Conservation (phyloP, 2,113 vertebrate species). For the Pluvianellus socialis region DNA sequence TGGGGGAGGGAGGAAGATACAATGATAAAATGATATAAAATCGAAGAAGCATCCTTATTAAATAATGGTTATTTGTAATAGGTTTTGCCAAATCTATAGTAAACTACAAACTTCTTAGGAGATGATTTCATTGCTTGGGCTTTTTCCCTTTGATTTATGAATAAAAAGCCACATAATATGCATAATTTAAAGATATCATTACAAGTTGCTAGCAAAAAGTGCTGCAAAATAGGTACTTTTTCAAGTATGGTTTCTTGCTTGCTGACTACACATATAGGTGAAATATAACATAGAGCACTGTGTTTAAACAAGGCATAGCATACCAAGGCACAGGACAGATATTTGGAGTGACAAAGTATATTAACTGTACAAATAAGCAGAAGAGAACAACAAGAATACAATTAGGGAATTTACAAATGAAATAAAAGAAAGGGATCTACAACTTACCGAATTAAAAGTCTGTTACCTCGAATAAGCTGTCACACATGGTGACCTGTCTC, state of each 20-base stretch:
- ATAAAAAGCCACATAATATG: not conserved
- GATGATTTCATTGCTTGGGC: not conserved
- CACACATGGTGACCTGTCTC: not conserved
- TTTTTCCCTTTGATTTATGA: not conserved
- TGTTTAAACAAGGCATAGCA: not conserved
- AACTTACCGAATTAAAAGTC: not conserved
- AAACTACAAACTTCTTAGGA: not conserved
- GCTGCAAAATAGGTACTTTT: accelerated
- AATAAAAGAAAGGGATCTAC: not conserved
- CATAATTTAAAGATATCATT: not conserved
- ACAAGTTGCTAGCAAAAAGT: not conserved
- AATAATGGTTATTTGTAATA: not conserved
- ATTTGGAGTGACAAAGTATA: not conserved
- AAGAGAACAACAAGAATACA: not conserved
- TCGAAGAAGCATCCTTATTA: not conserved
- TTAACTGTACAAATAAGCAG: not conserved
- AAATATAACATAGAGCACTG: not conserved
- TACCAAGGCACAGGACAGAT: not conserved
- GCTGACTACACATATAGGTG: not conserved
- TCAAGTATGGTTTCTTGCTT: not conserved
- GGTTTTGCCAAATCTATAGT: not conserved
- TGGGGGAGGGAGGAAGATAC: accelerated
- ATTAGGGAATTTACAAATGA: not conserved
- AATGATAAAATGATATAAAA: not conserved
- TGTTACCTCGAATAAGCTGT: not conserved